These are phyloP conservation scores for Acipenser oxyrinchus DNA, from an alignment of 2,797 vertebrate genomes.

Conservation along the genomic window DNA sequence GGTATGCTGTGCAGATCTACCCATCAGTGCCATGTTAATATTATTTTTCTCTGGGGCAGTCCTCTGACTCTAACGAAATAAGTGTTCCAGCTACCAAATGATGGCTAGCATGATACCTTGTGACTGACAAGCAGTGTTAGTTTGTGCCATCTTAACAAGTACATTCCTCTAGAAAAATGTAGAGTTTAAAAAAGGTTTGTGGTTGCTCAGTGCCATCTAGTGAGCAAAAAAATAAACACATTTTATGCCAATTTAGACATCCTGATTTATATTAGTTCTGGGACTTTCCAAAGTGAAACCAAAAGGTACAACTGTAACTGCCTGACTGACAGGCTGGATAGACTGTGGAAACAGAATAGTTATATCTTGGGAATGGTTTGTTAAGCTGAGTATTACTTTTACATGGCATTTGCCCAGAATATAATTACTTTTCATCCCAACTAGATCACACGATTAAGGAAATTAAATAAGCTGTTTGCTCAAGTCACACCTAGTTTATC, in stretches of 20 bases:
- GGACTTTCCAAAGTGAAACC: constrained; percentile 9
- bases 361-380: constrained; percentile 14
- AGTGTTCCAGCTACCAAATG: too few species aligned
- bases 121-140: too few species aligned
- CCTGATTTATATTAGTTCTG: not conserved
- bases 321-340: constrained; percentile 16
- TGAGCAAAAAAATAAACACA: constrained; percentile 11
- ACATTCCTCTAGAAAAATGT: too few species aligned
- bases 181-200: not conserved
- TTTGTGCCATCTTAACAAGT: too few species aligned
- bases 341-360: constrained; percentile 12
- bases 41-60: too few species aligned
- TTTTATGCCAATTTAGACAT: constrained; percentile 20
- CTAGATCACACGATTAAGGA: constrained; percentile 12
- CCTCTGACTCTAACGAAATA: too few species aligned
- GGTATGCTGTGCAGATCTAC: too few species aligned
- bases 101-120: too few species aligned
- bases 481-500: constrained; percentile 16
- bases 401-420: constrained; percentile 1
- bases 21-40: too few species aligned
- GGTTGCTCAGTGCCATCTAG: constrained; percentile 27
- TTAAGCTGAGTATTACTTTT: constrained; percentile 12
- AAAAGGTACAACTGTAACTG: constrained; percentile 17
- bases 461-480: constrained; percentile 27
- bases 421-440: constrained; percentile 15